These are phyloP conservation scores for Poeciliopsis retropinna DNA, from an alignment of 2,113 vertebrate species.

Conservation along the genomic window DNA sequence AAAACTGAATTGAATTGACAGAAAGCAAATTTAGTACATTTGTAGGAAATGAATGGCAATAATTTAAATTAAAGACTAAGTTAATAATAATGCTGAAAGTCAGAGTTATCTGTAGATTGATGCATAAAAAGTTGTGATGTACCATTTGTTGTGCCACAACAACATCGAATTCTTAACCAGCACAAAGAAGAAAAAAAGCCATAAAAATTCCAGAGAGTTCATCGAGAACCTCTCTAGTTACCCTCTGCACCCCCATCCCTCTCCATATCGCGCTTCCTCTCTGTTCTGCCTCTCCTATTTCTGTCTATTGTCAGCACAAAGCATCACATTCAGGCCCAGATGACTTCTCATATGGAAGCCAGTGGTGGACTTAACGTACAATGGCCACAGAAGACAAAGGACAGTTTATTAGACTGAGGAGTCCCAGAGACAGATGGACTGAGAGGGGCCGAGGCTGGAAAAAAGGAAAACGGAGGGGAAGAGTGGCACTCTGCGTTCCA, in stretches of 20 bases:
- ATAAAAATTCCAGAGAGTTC: slow-evolving; percentile 82
- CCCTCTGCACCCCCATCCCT: slow-evolving; percentile 14
- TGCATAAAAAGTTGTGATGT: slow-evolving; percentile 35
- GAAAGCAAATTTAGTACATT: too few relatives aligned
- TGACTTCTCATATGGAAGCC: slow-evolving; percentile 82
- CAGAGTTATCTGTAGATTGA: neutral
- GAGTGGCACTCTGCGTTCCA: slow-evolving; percentile 76
- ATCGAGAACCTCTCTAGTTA: slow-evolving; percentile 68
- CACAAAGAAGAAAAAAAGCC: slow-evolving; percentile 66
- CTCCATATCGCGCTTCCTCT: slow-evolving; percentile 33
- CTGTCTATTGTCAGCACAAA: slow-evolving; percentile 81
- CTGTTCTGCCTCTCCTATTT: slow-evolving; percentile 58
- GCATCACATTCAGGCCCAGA: slow-evolving; percentile 85
- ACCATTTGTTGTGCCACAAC: slow-evolving; percentile 37
- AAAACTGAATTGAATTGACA: too few relatives aligned
- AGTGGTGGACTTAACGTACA: slow-evolving; percentile 82
- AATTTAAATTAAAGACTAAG: neutral
- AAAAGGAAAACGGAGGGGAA: slow-evolving; percentile 75
- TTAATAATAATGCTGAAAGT: neutral
- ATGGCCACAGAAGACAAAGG: slow-evolving; percentile 90
- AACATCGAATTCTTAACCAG: slow-evolving; percentile 66
- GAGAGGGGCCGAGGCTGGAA: slow-evolving; percentile 33
- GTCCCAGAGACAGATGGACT: slow-evolving; percentile 40
- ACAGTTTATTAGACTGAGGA: slow-evolving; percentile 87
- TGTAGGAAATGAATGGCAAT: too few relatives aligned